phyloP scores from a whole-genome alignment of 2,797 vertebrate genomes.

The Nyctibius grandis region DNA sequence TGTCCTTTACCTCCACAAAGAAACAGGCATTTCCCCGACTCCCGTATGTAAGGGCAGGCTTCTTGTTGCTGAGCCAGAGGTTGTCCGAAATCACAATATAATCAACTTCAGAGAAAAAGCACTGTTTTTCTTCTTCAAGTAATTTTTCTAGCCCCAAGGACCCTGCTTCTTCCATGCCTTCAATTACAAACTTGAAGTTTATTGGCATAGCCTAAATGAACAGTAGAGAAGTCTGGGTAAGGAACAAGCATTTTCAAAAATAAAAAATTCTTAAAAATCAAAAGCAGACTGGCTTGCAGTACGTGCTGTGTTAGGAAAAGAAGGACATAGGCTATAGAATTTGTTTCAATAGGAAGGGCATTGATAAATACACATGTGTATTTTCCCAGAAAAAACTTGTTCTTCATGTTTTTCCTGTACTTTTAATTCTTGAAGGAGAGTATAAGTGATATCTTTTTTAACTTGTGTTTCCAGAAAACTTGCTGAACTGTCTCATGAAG shows the following conservation, averaged over 20 bases:
- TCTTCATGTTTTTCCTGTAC: neutral
- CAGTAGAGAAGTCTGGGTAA: neutral
- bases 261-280: neutral
- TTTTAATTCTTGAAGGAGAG: neutral
- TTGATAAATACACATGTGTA: neutral
- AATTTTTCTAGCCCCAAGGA: constrained; percentile 84
- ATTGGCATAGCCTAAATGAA: constrained; percentile 75
- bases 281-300: neutral
- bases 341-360: neutral
- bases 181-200: constrained; percentile 89
- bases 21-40: constrained; percentile 90
- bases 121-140: constrained; percentile 76
- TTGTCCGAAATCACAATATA: constrained; percentile 90
- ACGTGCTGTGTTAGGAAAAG: neutral
- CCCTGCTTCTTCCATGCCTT: constrained; percentile 93
- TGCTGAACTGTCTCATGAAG: neutral
- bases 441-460: neutral
- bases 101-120: constrained; percentile 86
- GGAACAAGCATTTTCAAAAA: neutral
- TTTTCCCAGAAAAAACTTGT: neutral
- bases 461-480: neutral
- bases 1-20: constrained; percentile 80
- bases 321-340: neutral
- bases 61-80: constrained; percentile 80
- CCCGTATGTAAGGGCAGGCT: constrained; percentile 86